Evolutionary conservation across 2,113 vertebrate genomes (phyloP).

Genomic region (Neomonachus schauinslandi): DNA sequence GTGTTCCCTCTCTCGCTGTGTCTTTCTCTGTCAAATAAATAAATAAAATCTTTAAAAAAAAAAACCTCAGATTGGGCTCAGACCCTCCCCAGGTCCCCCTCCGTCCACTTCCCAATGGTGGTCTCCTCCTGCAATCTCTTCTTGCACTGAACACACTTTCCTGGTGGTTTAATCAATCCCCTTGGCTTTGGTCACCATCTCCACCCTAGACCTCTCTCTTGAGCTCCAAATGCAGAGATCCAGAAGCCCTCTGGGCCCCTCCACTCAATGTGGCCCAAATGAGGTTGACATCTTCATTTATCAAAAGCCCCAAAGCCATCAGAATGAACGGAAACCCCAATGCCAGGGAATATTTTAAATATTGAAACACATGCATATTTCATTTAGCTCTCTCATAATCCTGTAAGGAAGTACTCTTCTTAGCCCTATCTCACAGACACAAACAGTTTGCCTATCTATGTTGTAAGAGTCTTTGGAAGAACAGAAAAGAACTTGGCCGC

Average conservation of each 20-base stretch:
- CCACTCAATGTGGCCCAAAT: neutral
- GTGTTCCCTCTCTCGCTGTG: too few species aligned
- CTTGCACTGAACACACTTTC: neutral
- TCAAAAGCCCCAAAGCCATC: neutral
- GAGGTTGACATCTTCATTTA: neutral
- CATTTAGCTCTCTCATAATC: neutral
- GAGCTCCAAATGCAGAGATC: neutral
- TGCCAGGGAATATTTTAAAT: neutral
- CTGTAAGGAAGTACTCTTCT: neutral
- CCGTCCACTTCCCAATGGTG: accelerated
- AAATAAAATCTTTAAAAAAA: too few species aligned
- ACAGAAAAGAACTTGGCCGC: neutral
- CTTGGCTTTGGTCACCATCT: neutral
- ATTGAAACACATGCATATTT: neutral
- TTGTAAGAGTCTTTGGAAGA: neutral
- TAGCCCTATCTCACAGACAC: neutral
- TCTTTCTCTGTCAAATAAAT: too few species aligned
- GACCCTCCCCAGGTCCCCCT: too few species aligned
- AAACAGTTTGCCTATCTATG: neutral
- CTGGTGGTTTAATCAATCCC: neutral
- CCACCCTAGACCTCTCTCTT: neutral
- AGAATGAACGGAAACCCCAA: neutral
- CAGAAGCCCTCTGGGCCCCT: neutral
- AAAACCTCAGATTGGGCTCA: neutral
- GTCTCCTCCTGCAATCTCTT: neutral